These are phyloP conservation scores for Aspidiotus destructor DNA, from an alignment of 2,888 invertebrate species.

Conservation along the genomic window DNA sequence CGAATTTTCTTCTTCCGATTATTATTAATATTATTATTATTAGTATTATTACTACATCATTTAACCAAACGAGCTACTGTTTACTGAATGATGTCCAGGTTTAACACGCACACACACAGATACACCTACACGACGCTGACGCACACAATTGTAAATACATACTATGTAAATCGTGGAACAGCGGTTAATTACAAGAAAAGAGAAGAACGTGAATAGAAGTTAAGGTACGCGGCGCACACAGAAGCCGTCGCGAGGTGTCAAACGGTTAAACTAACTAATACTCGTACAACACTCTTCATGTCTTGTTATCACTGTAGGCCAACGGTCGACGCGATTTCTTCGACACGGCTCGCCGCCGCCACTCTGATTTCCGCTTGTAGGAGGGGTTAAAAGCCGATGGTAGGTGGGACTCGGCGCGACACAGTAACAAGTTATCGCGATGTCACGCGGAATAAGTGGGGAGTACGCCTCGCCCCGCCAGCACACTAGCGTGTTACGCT, in stretches of 20 bases:
- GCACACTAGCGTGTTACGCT: constrained; percentile 5
- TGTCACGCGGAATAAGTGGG: constrained; percentile 12
- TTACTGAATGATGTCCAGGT: no score
- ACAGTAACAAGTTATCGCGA: constrained; percentile 24
- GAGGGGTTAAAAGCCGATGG: constrained; percentile 19
- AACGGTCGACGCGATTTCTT: constrained; percentile 28
- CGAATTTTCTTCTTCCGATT: no score
- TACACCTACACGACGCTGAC: no score
- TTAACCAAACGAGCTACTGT: no score
- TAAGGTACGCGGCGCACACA: constrained; percentile 19
- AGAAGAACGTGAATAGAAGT: not conserved
- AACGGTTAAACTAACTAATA: constrained; percentile 23
- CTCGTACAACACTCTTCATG: no score
- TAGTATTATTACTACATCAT: no score
- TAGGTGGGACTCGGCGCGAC: constrained; percentile 29
- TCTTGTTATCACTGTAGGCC: constrained; percentile 31
- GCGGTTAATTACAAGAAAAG: not conserved
- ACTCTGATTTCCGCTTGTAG: constrained; percentile 27
- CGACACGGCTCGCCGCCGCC: constrained; percentile 10
- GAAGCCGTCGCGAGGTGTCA: constrained; percentile 32
- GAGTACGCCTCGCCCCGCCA: constrained; percentile 28
- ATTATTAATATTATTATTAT: no score
- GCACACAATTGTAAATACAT: no score
- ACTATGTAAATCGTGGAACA: no score
- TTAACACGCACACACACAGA: no score